A percentile compares a stretch with the other conserved stretches of the same genome.
These are phyloP conservation scores for Holothuria leucospilota DNA, from an alignment of 53 echinoderm and acorn worm genomes.

Conservation along the genomic window DNA sequence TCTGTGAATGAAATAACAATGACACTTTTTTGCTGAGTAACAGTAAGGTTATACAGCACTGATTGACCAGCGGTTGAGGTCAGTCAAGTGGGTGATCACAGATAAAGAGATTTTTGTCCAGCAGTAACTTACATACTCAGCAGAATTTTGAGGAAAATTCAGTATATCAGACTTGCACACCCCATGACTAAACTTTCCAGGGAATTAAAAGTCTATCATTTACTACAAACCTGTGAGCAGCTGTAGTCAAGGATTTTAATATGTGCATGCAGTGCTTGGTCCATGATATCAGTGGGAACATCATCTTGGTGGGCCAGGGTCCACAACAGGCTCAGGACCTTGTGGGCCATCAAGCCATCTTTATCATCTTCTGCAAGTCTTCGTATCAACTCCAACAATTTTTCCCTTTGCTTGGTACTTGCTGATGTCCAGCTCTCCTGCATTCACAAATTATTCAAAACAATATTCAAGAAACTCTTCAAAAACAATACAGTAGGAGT, in stretches of 20 bases:
- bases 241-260: constrained; percentile 98
- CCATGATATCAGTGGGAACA: constrained; percentile 98
- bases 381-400: constrained; percentile 92
- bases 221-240: constrained; percentile 87
- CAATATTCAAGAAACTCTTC: background rate
- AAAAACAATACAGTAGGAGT: background rate
- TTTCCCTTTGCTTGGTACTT: constrained; percentile 96
- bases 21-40: no score
- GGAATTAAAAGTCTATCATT: no score
- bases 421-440: constrained; percentile 97
- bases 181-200: no score
- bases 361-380: constrained; percentile 97
- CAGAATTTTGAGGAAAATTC: no score
- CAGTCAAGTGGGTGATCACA: no score
- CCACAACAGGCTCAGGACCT: constrained; percentile 95
- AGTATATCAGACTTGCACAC: no score
- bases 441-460: background rate
- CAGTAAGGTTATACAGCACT: no score
- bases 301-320: constrained; percentile 97
- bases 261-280: constrained; percentile 96
- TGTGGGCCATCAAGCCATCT: constrained; percentile 99
- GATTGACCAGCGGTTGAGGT: no score
- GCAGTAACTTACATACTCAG: no score
- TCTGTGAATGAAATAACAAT: no score
- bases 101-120: no score